Conservation (phyloP, 2,797 vertebrate genomes). For the Artibeus lituratus region DNA sequence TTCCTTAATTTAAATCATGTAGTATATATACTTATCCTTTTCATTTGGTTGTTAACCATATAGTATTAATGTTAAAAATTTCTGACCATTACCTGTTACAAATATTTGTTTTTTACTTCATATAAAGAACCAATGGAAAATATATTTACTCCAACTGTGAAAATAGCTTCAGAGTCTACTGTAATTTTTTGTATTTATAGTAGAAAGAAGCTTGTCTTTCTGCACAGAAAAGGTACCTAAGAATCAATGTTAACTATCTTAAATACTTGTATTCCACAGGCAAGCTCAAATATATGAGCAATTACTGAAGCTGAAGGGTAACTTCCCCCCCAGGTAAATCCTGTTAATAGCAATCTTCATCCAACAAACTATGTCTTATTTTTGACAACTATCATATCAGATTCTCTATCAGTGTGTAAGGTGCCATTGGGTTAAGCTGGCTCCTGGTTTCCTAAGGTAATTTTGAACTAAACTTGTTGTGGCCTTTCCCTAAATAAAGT, state of each 20-base stretch:
- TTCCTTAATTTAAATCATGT: background rate
- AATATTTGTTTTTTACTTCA: background rate
- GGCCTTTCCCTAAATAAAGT: background rate
- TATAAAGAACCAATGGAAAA: background rate
- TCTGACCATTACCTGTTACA: background rate
- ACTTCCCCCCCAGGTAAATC: background rate
- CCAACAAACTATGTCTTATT: background rate
- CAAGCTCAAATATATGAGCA: conserved; percentile 2
- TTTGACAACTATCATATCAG: background rate
- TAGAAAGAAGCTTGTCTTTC: background rate
- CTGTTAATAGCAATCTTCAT: background rate
- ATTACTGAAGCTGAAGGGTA: background rate
- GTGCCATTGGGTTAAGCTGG: background rate
- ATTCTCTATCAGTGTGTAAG: background rate
- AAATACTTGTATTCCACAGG: background rate
- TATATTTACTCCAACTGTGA: background rate
- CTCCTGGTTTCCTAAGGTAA: background rate
- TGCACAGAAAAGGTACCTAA: background rate
- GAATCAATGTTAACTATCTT: conserved; percentile 44
- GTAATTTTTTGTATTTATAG: background rate
- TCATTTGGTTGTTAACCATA: background rate
- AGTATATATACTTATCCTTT: background rate
- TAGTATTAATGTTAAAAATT: background rate
- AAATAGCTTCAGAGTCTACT: background rate
- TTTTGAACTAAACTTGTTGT: background rate